Base-by-base conservation (phyloP, 2,888 invertebrate species). In the Platycnemis pennipes region DNA sequence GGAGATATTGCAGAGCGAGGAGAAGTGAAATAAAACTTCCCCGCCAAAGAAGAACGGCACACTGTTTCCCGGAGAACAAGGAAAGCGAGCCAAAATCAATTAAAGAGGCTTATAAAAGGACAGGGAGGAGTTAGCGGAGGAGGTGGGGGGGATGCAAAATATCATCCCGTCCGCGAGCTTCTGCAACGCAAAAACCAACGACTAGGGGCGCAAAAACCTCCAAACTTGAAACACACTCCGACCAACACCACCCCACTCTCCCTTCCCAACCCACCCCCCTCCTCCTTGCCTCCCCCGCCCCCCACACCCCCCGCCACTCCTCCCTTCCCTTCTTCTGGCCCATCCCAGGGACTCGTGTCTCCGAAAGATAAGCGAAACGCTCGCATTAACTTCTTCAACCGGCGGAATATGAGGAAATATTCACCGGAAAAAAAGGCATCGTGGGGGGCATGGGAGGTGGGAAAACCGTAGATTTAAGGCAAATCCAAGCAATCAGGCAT, bases 1-100 rank as follows among this genome's bases (percentile, higher is more conserved):
- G 37, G 91, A 63, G 89, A 89, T 91, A 91, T 91, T 91, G 63
- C 69, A 63, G 3, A 42, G 63, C 63, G 91, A 91, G 63, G 63
- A 77, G 31, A 77, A n/a, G 77, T n/a, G 77, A 77, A 63, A 91
- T 91, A 91, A 91, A 91, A 56, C 63, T 63, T 87, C 87, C 87
- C 87, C 45, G 44, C 44, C 44, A 53, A 63, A 91, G 91, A 91
- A 63, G 91, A 91, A 91, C 42, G 63, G 69, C 91, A 91, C 56
- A 91, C 91, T 91, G 63, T 63, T 91, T 91, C 63, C 26, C 63
- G n/a, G 22, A 11, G 89, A 63, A 22, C 31, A 91, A 63, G 91
- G 56, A 69, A 91, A 63, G 56, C 89, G 56, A 63, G 63, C 42
- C n/a, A 91, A 91, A 91, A 91, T 91, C 91, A 91, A 91, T 91